Base-by-base conservation (phyloP, 1,140 invertebrate genomes). In the Eulimnadia texana region DNA sequence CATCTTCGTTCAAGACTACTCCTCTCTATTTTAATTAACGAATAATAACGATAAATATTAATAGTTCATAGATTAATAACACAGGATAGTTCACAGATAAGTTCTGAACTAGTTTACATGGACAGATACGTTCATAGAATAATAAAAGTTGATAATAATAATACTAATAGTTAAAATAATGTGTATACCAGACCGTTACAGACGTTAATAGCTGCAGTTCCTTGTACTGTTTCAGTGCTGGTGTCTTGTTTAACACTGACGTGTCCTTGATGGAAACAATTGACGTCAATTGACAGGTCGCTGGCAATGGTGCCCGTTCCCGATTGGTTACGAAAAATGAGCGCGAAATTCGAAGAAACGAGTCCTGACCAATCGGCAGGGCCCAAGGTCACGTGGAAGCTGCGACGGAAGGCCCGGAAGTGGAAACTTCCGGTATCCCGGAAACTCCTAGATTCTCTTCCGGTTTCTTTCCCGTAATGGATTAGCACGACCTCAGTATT, bases 121-220 rank as follows among this genome's bases (percentile, higher is more conserved):
- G n/a, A n/a, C n/a, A n/a, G n/a, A n/a, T n/a, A n/a, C n/a, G n/a
- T n/a, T n/a, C n/a, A n/a, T n/a, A n/a, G n/a, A 58, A 33, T 47
- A 58, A 27, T 47, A 23, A 27, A 9, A 51, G 33, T 27, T 29
- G 23, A 50, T 54, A 11, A 22, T 16, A 53, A 27, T 24, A 52
- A 51, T 53, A 28, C 16, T 52, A 19, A 33, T 52, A n/a, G n/a
- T n/a, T n/a, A n/a, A n/a, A n/a, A n/a, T n/a, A n/a, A n/a, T n/a
- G n/a, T n/a, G n/a, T n/a, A n/a, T 51, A 61, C 60, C 50, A 53
- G 42, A 16, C 60, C 51, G 11, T 51, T 24, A 54, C 60, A 61
- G 19, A 61, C 19, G 29, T 61, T 51, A 20, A 61, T 42, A 16
- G 60, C 60, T n/a, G 51, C 58, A n/a, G n/a, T n/a, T n/a, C n/a